Evolutionary conservation across 2,797 vertebrate species (phyloP).

Genomic region (Gouania willdenowi): DNA sequence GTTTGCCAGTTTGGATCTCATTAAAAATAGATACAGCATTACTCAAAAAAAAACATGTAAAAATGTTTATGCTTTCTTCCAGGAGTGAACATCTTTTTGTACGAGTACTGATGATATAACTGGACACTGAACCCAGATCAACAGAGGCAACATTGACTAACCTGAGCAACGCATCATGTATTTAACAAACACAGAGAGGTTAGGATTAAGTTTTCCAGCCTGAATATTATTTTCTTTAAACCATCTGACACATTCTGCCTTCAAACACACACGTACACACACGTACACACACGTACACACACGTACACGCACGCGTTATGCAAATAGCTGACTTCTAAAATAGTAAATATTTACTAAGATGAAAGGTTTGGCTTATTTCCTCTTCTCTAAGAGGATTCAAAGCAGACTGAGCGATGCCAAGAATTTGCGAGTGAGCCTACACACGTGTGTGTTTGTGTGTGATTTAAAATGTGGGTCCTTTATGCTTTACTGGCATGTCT

Average conservation of each 20-base stretch:
- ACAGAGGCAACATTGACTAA: conserved; percentile 42
- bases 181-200: conserved; percentile 57
- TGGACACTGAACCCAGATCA: too few species aligned
- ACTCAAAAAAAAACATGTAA: too few species aligned
- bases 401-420: conserved; percentile 58
- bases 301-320: conserved; percentile 13
- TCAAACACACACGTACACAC: conserved; percentile 7
- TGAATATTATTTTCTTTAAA: conserved; percentile 51
- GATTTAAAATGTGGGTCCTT: conserved; percentile 30
- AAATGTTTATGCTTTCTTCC: too few species aligned
- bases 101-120: too few species aligned
- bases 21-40: too few species aligned
- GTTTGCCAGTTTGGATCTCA: too few species aligned
- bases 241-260: conserved; percentile 49
- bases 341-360: conserved; percentile 63
- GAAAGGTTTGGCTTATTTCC: conserved; percentile 63
- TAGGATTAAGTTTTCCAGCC: conserved; percentile 55
- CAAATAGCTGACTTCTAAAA: conserved; percentile 57
- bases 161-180: conserved; percentile 9
- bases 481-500: conserved; percentile 38
- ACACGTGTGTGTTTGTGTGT: conserved; percentile 24
- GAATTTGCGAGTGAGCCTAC: conserved; percentile 11
- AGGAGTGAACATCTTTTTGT: too few species aligned
- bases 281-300: conserved; percentile 3
- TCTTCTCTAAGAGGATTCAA: conserved; percentile 54